A percentile compares a stretch with the other conserved stretches of the same genome.
These are phyloP conservation scores for Orchestes rusci DNA, from an alignment of 2,888 invertebrate genomes.

Conservation along the genomic window DNA sequence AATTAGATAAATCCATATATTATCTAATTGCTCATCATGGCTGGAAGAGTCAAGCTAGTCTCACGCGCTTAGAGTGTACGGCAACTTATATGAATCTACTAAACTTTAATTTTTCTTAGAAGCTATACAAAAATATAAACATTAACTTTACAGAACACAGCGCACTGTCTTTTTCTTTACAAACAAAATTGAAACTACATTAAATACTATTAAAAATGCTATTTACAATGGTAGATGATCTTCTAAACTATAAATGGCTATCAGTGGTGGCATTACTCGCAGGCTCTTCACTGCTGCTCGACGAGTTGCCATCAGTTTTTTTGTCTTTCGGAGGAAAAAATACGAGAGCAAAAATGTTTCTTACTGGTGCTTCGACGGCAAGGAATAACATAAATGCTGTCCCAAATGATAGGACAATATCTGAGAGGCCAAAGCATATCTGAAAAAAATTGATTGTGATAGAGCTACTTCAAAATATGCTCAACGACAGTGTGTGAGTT, in stretches of 20 bases:
- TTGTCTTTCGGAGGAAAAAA: conserved; percentile 28
- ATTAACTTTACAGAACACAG: no score
- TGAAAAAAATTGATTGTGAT: conserved; percentile 29
- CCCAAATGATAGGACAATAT: conserved; percentile 45
- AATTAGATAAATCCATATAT: no score
- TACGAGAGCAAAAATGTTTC: conserved; percentile 43
- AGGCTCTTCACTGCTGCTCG: conserved; percentile 23
- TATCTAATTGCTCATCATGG: no score
- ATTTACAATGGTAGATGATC: no score
- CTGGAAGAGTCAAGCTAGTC: no score
- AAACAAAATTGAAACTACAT: no score
- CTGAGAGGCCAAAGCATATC: conserved; percentile 45
- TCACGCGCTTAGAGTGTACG: no score
- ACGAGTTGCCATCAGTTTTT: conserved; percentile 16
- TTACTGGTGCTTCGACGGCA: conserved; percentile 50
- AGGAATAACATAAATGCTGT: conserved; percentile 48
- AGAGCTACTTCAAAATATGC: not conserved
- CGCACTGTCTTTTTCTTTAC: no score
- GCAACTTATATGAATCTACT: no score
- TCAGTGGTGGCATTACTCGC: conserved; percentile 31
- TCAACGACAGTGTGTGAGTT: not conserved
- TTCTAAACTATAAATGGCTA: conserved; percentile 31
- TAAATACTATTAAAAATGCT: no score
- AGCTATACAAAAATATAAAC: no score
- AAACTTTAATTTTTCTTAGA: no score